Conservation (phyloP, 2,888 invertebrate genomes). For the Ophion ventricosus region DNA sequence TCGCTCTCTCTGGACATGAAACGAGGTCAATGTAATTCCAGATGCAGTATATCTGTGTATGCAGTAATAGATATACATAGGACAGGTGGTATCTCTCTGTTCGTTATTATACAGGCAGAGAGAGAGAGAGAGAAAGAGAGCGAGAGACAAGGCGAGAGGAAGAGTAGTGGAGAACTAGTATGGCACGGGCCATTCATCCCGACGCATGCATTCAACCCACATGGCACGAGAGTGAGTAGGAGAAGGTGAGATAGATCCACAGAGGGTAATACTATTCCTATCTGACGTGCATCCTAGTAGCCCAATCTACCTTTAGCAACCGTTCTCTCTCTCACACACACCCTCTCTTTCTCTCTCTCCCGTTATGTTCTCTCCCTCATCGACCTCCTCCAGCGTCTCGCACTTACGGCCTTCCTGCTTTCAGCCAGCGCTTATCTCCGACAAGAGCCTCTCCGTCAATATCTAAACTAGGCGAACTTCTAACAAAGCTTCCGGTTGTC, state of each 20-base stretch:
- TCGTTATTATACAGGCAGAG: slow-evolving; percentile 25
- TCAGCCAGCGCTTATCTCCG: slow-evolving; percentile 47
- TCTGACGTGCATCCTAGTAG: slow-evolving; percentile 58
- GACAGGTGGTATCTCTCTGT: slow-evolving; percentile 28
- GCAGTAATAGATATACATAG: slow-evolving; percentile 9
- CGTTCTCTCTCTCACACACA: slow-evolving; percentile 7
- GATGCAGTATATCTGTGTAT: slow-evolving; percentile 19
- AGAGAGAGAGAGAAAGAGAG: not conserved
- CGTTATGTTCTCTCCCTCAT: not conserved
- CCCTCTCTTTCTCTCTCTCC: not conserved
- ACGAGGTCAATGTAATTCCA: slow-evolving; percentile 54
- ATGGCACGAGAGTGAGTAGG: not conserved
- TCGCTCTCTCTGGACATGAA: slow-evolving; percentile 25
- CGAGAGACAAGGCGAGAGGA: not conserved
- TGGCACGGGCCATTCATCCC: slow-evolving; percentile 46
- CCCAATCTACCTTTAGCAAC: slow-evolving; percentile 64
- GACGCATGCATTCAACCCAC: slow-evolving; percentile 47
- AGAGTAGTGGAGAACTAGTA: slow-evolving; percentile 46
- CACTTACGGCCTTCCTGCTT: not conserved
- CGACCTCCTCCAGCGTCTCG: not conserved
- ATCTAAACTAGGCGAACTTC: slow-evolving; percentile 20
- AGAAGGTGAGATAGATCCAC: slow-evolving; percentile 33
- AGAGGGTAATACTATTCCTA: slow-evolving; percentile 58
- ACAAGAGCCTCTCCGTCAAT: slow-evolving; percentile 34
- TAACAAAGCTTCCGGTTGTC: slow-evolving; percentile 23